Evolutionary conservation across 2,113 vertebrate species (phyloP).

Genomic region (Neopipo cinnamomea): DNA sequence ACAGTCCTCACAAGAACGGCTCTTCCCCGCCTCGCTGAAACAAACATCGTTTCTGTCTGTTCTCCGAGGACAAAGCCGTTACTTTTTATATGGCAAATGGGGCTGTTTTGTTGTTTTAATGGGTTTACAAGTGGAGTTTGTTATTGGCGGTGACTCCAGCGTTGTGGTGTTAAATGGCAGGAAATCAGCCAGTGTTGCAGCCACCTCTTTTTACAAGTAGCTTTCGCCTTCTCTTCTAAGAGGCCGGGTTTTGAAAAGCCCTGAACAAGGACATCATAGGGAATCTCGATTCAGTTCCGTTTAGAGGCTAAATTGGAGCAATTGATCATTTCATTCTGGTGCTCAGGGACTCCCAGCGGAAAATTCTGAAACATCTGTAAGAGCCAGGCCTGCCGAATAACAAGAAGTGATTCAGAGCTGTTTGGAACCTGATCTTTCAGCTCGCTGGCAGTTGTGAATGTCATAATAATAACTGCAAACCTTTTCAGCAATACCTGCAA

Average conservation of each 20-base stretch:
- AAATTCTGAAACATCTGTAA: conserved; percentile 1
- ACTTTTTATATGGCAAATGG: background rate
- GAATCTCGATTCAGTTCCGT: background rate
- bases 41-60: background rate
- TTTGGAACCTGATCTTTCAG: background rate
- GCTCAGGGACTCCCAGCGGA: background rate
- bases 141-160: background rate
- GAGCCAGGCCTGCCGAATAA: background rate
- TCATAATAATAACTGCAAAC: background rate
- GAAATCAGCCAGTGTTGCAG: background rate
- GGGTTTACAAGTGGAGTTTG: conserved; percentile 16
- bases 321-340: background rate
- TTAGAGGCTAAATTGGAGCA: conserved; percentile 20
- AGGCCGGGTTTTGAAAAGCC: background rate
- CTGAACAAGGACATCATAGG: background rate
- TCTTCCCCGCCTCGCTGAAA: background rate
- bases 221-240: background rate
- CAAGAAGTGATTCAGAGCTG: background rate
- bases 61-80: background rate
- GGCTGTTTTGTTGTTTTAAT: conserved; percentile 26
- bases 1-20: background rate
- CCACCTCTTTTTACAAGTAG: background rate
- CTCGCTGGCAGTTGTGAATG: background rate
- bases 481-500: background rate
- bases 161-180: conserved; percentile 5